Conservation (phyloP, 2,797 vertebrate species). For the Neosilurus hyrtlii region DNA sequence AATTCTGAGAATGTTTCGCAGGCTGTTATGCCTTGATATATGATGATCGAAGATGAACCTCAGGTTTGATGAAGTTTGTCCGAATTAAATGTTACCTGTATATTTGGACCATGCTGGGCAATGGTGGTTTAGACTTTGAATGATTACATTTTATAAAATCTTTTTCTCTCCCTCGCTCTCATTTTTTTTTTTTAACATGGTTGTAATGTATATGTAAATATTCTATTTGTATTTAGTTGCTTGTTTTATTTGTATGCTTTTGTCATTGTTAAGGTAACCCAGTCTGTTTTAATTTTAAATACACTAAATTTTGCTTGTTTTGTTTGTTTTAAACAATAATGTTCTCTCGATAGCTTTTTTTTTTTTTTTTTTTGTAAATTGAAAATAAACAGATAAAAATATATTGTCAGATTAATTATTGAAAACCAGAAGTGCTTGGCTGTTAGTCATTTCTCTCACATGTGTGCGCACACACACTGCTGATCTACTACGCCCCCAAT, state of each 20-base stretch:
- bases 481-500: no score
- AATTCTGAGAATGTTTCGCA: conserved; percentile 38
- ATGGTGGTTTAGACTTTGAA: conserved; percentile 65
- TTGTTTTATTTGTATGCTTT: conserved; percentile 54
- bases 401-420: conserved; percentile 1
- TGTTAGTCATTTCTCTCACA: no score
- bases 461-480: no score
- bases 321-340: conserved; percentile 49
- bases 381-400: conserved; percentile 53
- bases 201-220: conserved; percentile 59
- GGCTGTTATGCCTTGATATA: conserved; percentile 52
- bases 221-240: conserved; percentile 59
- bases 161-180: not conserved
- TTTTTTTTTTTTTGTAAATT: conserved; percentile 58
- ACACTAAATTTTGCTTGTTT: conserved; percentile 66
- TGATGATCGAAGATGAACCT: conserved; percentile 35
- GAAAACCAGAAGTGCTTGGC: not conserved
- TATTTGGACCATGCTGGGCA: conserved; percentile 71
- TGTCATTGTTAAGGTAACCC: conserved; percentile 61
- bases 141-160: conserved; percentile 42
- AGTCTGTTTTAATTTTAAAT: conserved; percentile 57
- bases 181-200: conserved; percentile 39
- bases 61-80: conserved; percentile 48
- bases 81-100: conserved; percentile 54
- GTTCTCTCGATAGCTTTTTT: conserved; percentile 55